Evolutionary conservation across 2,113 vertebrate genomes (phyloP), one percentile per base, ranked within the genome.

Genomic region (Mustelus asterias): DNA sequence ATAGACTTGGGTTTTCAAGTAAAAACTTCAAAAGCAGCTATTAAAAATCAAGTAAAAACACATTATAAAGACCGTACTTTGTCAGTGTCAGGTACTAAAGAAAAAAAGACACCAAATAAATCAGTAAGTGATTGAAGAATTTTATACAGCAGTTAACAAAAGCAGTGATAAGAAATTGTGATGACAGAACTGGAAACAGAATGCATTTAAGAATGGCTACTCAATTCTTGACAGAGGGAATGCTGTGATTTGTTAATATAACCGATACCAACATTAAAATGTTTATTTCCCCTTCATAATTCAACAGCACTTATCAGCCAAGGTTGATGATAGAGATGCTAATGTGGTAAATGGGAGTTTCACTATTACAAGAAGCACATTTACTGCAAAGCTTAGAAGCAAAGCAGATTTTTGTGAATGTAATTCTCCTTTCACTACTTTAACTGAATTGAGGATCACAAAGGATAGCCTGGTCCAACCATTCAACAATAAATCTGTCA

Each of bases 61-160:
- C 11, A 37, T 65, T 9, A 67, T n/a, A n/a, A n/a, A 41, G 41
- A 41, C n/a, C 0, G 14, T n/a, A 20, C 7, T 83, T 41, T 92
- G 89, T n/a, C 37, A 18, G 16, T 65, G 37, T 65, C 18, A 90
- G 14, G 33, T 90, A 90, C 88, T 90, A 11, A 90, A 90, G 26
- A 92, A 67, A 93, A 63, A 67, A 65, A 63, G 29, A 90, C 54
- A 90, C 86, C 29, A n/a, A 90, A 65, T 65, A n/a, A 90, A 90
- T 60, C 26, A 83, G 80, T n/a, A 0, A 44, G 29, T 63, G n/a
- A 93, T 93, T 93, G 18, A 93, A 93, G 33, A 37, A 93, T 93
- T 93, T 93, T 93, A 93, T 93, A 63, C 60, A 93, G 89, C 18
- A 63, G 63, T 29, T 41, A 83, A 93, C 63, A 65, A 93, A 93